Percentiles rank a stretch among this genome's conserved stretches.
Conservation (phyloP, 35 echinoderm and acorn worm species). For the Ophiothrix spiculata region DNA sequence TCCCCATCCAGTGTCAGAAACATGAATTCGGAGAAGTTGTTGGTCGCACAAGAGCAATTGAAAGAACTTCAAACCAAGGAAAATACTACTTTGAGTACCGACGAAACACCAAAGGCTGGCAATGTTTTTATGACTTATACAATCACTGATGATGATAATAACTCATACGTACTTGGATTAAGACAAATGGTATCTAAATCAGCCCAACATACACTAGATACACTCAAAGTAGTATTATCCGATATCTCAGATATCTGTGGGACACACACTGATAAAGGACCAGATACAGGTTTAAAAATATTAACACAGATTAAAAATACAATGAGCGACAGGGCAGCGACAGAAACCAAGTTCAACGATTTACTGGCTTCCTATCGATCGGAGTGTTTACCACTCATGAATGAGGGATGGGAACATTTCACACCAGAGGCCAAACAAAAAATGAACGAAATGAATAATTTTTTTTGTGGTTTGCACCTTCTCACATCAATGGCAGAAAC, state of each 20-base stretch:
- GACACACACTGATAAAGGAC: neutral
- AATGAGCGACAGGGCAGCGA: conserved; percentile 50
- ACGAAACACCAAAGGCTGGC: conserved; percentile 21
- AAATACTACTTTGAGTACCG: conserved; percentile 11
- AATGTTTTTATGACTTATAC: conserved; percentile 32
- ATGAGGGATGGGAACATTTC: conserved; percentile 19
- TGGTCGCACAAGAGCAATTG: conserved; percentile 5
- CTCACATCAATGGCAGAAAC: conserved; percentile 35
- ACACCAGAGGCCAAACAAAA: conserved; percentile 3
- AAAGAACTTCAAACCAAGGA: neutral
- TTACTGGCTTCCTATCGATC: conserved; percentile 14
- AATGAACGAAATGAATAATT: conserved; percentile 29
- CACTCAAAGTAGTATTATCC: conserved; percentile 23
- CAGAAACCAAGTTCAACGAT: conserved; percentile 36
- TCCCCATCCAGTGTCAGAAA: neutral
- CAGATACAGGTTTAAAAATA: conserved; percentile 34
- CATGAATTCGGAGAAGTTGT: conserved; percentile 14
- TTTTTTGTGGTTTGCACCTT: conserved; percentile 47
- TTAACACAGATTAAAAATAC: conserved; percentile 23
- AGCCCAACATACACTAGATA: conserved; percentile 4
- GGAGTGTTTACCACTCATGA: conserved; percentile 17
- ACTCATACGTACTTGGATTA: conserved; percentile 26
- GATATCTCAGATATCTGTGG: conserved; percentile 11
- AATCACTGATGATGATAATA: neutral
- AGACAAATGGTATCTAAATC: conserved; percentile 24